phyloP scores from a whole-genome alignment of 2,113 vertebrate genomes.

The Heloderma charlesbogerti region DNA sequence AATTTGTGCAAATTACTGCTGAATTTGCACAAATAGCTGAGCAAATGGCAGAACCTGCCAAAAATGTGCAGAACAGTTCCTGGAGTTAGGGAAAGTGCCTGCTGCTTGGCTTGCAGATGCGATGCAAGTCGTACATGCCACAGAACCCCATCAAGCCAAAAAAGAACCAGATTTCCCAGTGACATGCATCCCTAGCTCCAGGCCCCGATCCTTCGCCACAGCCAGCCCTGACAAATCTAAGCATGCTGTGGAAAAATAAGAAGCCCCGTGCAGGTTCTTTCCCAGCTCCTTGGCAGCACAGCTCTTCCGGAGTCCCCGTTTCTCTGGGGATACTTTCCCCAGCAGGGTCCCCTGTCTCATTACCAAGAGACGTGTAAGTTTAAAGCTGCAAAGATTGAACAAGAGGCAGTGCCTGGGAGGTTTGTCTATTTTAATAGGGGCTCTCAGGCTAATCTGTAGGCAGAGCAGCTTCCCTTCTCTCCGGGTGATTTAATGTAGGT shows the following conservation, averaged over 20 bases:
- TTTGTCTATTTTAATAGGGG: neutral
- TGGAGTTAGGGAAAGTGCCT: too few relatives aligned
- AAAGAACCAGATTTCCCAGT: too few relatives aligned
- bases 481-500: neutral
- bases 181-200: too few relatives aligned
- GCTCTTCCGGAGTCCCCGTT: neutral
- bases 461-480: neutral
- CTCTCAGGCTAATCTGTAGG: conserved; percentile 4
- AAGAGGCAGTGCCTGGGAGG: neutral
- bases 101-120: too few relatives aligned
- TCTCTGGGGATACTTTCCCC: neutral
- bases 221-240: neutral
- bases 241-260: neutral
- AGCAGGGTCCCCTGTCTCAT: conserved; percentile 17
- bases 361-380: conserved; percentile 10
- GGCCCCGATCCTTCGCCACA: neutral
- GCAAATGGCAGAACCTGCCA: too few relatives aligned
- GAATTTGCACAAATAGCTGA: too few relatives aligned
- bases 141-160: too few relatives aligned
- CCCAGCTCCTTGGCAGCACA: neutral
- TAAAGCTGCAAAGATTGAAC: conserved; percentile 18
- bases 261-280: neutral
- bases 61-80: too few relatives aligned
- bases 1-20: too few relatives aligned
- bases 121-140: too few relatives aligned